A percentile compares a stretch with the other conserved stretches of the same genome.
Conservation (phyloP, 2,888 invertebrate genomes). For the Frankliniella intonsa region DNA sequence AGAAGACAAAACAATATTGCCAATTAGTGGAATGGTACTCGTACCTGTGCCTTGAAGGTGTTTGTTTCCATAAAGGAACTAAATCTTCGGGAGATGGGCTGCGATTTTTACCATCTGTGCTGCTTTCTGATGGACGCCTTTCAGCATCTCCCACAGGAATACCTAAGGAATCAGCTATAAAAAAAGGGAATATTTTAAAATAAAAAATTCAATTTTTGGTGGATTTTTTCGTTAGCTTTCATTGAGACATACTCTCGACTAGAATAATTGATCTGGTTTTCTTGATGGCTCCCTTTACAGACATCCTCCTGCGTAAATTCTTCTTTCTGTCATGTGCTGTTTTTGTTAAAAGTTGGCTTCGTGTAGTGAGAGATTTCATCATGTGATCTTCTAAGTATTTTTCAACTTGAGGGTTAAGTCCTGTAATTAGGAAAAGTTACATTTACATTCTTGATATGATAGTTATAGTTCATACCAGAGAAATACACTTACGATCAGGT, state of each 20-base stretch:
- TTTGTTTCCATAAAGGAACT: constrained; percentile 39
- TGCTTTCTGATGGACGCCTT: constrained; percentile 42
- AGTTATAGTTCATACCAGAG: background rate
- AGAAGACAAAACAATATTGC: background rate
- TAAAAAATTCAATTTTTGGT: background rate
- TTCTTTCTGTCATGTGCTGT: constrained; percentile 48
- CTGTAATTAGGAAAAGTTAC: constrained; percentile 48
- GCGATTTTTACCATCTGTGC: constrained; percentile 30
- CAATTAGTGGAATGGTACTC: background rate
- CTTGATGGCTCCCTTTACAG: constrained; percentile 87
- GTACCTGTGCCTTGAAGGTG: constrained; percentile 35
- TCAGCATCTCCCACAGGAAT: constrained; percentile 49
- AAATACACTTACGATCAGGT: constrained; percentile 63
- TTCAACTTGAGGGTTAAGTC: constrained; percentile 74
- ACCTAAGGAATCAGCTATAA: constrained; percentile 68
- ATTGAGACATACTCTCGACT: constrained; percentile 67
- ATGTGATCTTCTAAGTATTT: constrained; percentile 82
- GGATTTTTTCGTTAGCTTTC: no score
- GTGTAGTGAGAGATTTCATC: constrained; percentile 71
- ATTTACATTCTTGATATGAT: background rate
- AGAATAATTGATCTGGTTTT: constrained; percentile 84
- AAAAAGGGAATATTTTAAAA: constrained; percentile 20
- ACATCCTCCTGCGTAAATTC: constrained; percentile 68
- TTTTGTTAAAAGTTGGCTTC: constrained; percentile 60
- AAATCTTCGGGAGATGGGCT: constrained; percentile 41